A percentile compares a stretch with the other conserved stretches of the same genome.
Conservation (phyloP, 2,113 vertebrate species). For the Willisornis vidua region DNA sequence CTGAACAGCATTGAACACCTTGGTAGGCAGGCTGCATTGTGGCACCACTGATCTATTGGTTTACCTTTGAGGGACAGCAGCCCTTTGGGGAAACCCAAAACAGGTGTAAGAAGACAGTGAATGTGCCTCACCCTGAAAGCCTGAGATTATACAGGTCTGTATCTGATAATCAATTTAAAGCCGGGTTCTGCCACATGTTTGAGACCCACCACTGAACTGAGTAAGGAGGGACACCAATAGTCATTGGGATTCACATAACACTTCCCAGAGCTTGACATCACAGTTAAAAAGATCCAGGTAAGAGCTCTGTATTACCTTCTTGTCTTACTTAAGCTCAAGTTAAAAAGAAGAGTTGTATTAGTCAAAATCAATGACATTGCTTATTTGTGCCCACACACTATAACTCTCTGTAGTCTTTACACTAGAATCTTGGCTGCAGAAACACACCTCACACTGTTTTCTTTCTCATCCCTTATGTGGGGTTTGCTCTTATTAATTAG, state of each 20-base stretch:
- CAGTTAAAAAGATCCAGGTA: background rate
- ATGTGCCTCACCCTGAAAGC: background rate
- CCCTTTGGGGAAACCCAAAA: background rate
- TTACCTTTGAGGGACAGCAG: background rate
- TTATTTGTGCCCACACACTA: background rate
- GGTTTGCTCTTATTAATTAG: background rate
- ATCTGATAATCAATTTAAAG: background rate
- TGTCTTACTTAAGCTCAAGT: background rate
- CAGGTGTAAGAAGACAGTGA: background rate
- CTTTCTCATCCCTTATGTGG: background rate
- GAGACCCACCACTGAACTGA: background rate
- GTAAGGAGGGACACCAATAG: background rate
- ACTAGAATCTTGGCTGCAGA: background rate
- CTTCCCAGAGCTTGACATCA: background rate
- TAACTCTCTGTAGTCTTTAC: background rate
- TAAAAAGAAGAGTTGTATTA: background rate
- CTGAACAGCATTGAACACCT: too few species aligned
- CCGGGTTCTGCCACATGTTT: background rate
- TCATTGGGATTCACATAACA: fast-evolving
- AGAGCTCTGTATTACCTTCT: background rate
- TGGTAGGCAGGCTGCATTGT: background rate
- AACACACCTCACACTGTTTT: background rate
- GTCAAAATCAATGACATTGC: background rate
- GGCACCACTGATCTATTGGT: background rate
- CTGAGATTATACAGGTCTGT: background rate